Base-by-base conservation (phyloP, 1,140 invertebrate genomes). In the Antheraea mylitta region DNA sequence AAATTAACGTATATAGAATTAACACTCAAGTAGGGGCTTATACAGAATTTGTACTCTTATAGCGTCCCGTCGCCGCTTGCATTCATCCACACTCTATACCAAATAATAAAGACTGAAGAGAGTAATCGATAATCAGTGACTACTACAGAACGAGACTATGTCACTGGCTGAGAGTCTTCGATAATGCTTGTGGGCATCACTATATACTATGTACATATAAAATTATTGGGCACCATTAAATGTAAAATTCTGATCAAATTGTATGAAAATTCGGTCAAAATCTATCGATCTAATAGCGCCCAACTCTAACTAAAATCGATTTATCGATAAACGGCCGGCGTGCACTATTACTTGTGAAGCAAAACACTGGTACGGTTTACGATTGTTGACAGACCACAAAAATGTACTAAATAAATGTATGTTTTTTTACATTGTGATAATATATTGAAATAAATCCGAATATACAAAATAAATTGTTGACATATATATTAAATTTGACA, bases 1-100 rank as follows among this genome's bases (percentile, higher is more conserved):
- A 84, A 86, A 85, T 88, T 85, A 89, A 86, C 76, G 45, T 53
- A 74, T 85, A 85, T 81, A 88, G 77, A 85, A 87, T 84, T 89
- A 87, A 88, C 82, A 89, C 78, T 85, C 83, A 86, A 85, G 80
- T 88, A 90, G 89, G 90, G 90, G 87, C 91, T 93, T 93, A 93
- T 89, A 93, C 85, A 92, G 90, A 92, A 93, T 93, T 93, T 93
- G 92, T 93, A 93, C 92, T 93, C 87, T 92, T 89, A 81, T 78
- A 85, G 83, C 83, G 82, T 89, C 83, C 86, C 83, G 84, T 88
- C 85, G 88, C 85, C 83, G 84, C 79, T 81, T 78, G 75, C 76
- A 83, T 80, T 79, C 83, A 74, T 53, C 45, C 45, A 53, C 45
- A 53, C 45, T 53, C 45, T 9, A 53, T 53, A 53, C 9, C 11